Conservation (phyloP, 53 echinoderm and acorn worm genomes). For the Apostichopus leukothele region DNA sequence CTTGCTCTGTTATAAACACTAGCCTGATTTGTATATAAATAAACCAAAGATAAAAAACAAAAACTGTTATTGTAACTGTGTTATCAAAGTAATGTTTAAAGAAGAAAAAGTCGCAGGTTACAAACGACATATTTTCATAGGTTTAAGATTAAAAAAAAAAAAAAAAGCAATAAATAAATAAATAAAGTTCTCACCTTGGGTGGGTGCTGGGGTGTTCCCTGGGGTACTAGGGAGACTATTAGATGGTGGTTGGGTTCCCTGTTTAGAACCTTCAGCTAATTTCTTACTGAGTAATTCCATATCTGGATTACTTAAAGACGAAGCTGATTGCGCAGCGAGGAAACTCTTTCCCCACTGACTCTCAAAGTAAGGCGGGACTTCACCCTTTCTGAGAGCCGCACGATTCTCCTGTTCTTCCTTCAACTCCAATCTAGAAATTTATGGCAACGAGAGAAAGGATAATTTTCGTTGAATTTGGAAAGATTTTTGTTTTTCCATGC, state of each 20-base stretch:
- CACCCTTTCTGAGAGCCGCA: slow-evolving; percentile 70
- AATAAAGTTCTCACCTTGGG: background rate
- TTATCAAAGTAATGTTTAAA: no score
- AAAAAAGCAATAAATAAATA: background rate
- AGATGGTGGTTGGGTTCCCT: slow-evolving; percentile 56
- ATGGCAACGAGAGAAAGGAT: background rate
- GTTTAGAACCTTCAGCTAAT: slow-evolving; percentile 68
- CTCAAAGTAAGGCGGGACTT: slow-evolving; percentile 86
- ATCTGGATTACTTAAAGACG: slow-evolving; percentile 63
- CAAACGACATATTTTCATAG: no score
- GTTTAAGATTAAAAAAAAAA: no score
- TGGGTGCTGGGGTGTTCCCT: slow-evolving; percentile 52
- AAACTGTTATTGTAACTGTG: no score
- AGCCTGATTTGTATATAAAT: no score
- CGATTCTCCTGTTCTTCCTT: slow-evolving; percentile 74
- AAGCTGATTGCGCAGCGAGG: slow-evolving; percentile 56
- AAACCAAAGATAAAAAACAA: no score
- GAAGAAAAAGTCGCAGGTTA: no score
- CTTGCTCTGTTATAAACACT: no score
- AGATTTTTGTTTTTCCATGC: no score
- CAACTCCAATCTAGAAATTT: slow-evolving; percentile 61
- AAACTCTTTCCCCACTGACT: slow-evolving; percentile 84
- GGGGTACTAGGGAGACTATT: slow-evolving; percentile 87
- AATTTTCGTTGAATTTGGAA: no score
- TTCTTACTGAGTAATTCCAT: slow-evolving; percentile 80